Evolutionary conservation across 2,113 vertebrate genomes (phyloP).

Genomic region (Silurus meridionalis): DNA sequence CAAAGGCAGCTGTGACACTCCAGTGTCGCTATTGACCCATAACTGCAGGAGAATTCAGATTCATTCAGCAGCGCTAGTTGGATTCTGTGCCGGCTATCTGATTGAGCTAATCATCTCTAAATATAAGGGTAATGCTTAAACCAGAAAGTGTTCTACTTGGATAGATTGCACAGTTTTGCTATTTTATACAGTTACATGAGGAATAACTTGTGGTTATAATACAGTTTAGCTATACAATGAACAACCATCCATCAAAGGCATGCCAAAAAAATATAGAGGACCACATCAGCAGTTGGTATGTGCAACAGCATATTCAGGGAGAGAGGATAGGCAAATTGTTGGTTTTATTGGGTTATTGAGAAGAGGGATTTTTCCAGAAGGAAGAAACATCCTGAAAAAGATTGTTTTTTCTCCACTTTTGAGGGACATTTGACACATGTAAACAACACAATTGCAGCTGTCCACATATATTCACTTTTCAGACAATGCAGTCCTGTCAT

Average conservation of each 20-base stretch:
- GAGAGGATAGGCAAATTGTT: background rate
- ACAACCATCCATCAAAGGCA: no score
- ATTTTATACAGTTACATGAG: background rate
- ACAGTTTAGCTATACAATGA: background rate
- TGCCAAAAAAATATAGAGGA: background rate
- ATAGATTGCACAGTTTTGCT: conserved; percentile 4
- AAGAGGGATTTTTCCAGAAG: background rate
- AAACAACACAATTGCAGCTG: background rate
- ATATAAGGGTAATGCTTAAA: conserved; percentile 16
- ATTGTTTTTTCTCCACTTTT: background rate
- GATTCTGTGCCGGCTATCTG: conserved; percentile 29
- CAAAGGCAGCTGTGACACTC: conserved; percentile 23
- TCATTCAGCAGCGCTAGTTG: conserved; percentile 11
- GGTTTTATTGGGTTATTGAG: background rate
- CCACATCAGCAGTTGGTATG: background rate
- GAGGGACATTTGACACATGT: background rate
- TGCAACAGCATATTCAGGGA: background rate
- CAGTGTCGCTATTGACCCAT: conserved; percentile 28
- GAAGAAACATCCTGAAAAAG: background rate
- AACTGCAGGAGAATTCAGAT: conserved; percentile 17
- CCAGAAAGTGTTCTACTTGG: background rate
- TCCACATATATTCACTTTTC: background rate
- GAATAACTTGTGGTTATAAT: background rate
- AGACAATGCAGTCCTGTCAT: background rate
- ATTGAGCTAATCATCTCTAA: conserved; percentile 36